These are phyloP conservation scores for Aphelinus certus DNA, from an alignment of 1,140 invertebrate genomes.

Conservation along the genomic window DNA sequence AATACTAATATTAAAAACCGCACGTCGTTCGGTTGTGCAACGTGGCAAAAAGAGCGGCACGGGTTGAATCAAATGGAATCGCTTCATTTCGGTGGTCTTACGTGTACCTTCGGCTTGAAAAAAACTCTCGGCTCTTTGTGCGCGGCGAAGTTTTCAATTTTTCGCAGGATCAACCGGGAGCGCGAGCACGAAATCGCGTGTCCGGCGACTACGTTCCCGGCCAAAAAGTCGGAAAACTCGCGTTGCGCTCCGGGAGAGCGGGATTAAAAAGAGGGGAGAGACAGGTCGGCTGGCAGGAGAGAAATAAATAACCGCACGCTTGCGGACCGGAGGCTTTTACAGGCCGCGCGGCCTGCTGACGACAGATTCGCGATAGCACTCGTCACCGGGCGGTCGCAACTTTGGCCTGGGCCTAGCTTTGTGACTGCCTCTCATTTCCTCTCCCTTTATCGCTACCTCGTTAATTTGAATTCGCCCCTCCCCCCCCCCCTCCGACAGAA, in stretches of 20 bases:
- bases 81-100: background rate
- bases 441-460: background rate
- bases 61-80: conserved; percentile 2
- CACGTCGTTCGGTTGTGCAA: background rate
- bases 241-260: background rate
- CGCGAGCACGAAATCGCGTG: too few species aligned
- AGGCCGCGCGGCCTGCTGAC: background rate
- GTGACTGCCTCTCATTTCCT: too few species aligned
- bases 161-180: too few species aligned
- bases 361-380: conserved; percentile 10
- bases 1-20: conserved; percentile 19
- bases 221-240: background rate
- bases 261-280: background rate
- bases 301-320: background rate
- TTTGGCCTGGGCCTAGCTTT: too few species aligned
- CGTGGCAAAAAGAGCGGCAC: too few species aligned
- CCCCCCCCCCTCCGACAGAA: too few species aligned
- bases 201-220: too few species aligned
- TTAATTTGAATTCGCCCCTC: background rate
- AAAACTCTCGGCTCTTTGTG: too few species aligned
- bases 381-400: background rate
- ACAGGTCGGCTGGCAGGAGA: background rate
- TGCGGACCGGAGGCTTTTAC: background rate
- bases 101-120: too few species aligned
- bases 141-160: too few species aligned